phyloP scores from a whole-genome alignment of 1,140 invertebrate genomes.

The Aphidius gifuensis region DNA sequence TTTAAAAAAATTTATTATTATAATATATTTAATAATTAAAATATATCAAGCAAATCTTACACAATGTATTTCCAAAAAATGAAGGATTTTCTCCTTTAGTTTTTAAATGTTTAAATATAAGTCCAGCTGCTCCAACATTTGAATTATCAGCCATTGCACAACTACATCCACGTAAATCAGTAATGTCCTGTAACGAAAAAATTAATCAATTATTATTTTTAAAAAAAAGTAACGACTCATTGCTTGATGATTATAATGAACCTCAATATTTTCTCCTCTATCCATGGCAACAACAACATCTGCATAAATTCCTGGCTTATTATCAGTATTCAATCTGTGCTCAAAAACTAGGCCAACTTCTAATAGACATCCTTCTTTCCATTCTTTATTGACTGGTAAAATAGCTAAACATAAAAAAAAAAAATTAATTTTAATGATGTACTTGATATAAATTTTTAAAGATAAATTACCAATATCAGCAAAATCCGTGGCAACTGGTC shows the following conservation, averaged over 20 bases:
- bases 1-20: not conserved
- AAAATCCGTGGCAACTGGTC: conserved; percentile 52
- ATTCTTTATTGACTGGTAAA: conserved; percentile 46
- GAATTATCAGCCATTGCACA: conserved; percentile 46
- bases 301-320: conserved; percentile 51
- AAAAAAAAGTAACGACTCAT: conserved; percentile 8
- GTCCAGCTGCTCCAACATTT: conserved; percentile 25
- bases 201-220: conserved; percentile 5
- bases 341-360: conserved; percentile 52
- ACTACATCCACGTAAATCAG: conserved; percentile 53
- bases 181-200: conserved; percentile 45
- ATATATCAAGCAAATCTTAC: conserved; percentile 33
- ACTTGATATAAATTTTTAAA: not conserved
- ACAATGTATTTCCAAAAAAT: conserved; percentile 56
- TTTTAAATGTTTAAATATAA: conserved; percentile 48
- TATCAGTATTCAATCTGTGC: conserved; percentile 46
- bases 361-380: conserved; percentile 49
- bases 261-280: conserved; percentile 36
- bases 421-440: conserved; percentile 5
- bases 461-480: conserved; percentile 54
- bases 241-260: conserved; percentile 12
- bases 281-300: conserved; percentile 56
- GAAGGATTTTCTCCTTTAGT: conserved; percentile 54
- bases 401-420: conserved; percentile 48
- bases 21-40: not conserved